Conservation (phyloP, 2,888 invertebrate genomes). For the Agrochola circellaris region DNA sequence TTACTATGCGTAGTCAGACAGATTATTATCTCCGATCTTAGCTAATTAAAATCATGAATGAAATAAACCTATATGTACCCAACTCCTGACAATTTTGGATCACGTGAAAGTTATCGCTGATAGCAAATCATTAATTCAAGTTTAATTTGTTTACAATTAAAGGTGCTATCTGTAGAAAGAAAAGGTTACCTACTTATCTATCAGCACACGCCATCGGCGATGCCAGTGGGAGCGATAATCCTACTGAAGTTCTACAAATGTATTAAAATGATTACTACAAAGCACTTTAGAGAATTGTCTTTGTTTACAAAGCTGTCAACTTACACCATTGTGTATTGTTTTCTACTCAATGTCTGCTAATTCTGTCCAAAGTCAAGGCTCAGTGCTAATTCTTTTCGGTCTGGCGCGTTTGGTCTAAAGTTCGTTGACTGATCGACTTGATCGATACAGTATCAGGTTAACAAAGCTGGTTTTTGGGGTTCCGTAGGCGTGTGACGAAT, state of each 20-base stretch:
- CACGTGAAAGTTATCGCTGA: not conserved
- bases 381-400: constrained; percentile 69
- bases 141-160: not conserved
- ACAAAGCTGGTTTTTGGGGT: constrained; percentile 19
- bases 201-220: not conserved
- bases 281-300: constrained; percentile 45
- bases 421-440: constrained; percentile 65
- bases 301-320: constrained; percentile 40
- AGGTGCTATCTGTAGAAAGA: not conserved
- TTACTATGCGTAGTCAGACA: no score
- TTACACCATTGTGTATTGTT: constrained; percentile 50
- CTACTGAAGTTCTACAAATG: constrained; percentile 19
- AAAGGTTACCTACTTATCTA: not conserved
- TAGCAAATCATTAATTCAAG: not conserved
- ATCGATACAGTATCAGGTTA: constrained; percentile 41
- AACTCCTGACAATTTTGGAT: no score
- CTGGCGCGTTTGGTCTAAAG: constrained; percentile 64
- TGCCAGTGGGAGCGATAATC: constrained; percentile 18
- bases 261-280: constrained; percentile 35
- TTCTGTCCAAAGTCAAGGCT: constrained; percentile 66
- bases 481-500: constrained; percentile 2
- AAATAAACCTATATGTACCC: not conserved
- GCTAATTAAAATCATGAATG: not conserved
- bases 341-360: constrained; percentile 49
- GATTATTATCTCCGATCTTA: not conserved